Evolutionary conservation across 2,888 invertebrate species (phyloP), one percentile per base, ranked within the genome.

Genomic region (Helleia helle): DNA sequence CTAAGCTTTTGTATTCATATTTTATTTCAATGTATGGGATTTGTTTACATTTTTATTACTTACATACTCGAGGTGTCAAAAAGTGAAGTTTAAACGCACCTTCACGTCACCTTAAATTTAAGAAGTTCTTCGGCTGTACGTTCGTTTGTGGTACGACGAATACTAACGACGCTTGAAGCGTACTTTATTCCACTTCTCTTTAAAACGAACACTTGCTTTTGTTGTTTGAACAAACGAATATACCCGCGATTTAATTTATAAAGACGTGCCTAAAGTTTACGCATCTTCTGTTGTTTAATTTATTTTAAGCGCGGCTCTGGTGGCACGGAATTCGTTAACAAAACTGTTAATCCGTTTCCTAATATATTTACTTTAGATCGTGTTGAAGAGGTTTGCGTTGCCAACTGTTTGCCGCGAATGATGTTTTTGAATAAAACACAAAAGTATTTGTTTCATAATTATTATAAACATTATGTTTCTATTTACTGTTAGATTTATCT

Each of bases 121-220:
- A 60, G 67, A 77, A 77, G 69, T 77, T 80, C 74, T 74, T 75
- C 76, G 77, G 79, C 77, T n/a, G 73, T 77, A 71, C 74, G 65
- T 71, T 71, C 65, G 71, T 71, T 64, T 59, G 63, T 50, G 52
- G 55, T 53, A 63, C 59, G 62, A 58, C 54, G 60, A 68, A 70
- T 62, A 58, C 65, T 66, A 64, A 66, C 71, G 68, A 68, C 58
- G 62, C 63, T 70, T 71, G 61, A 60, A 79, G 73, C 63, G 55
- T 71, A 56, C 80, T 77, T 56, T 52, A 55, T 50, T 50, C 61
- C n/a, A n/a, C n/a, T 65, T 59, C 56, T 61, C 62, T 55, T 63
- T 54, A 56, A 62, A 65, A 65, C 65, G 62, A 65, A 62, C 65
- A 63, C 66, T 71, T 60, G 58, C 67, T 71, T 65, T 68, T 71